Conservation (phyloP, 2,113 vertebrate species). For the Apus apus region DNA sequence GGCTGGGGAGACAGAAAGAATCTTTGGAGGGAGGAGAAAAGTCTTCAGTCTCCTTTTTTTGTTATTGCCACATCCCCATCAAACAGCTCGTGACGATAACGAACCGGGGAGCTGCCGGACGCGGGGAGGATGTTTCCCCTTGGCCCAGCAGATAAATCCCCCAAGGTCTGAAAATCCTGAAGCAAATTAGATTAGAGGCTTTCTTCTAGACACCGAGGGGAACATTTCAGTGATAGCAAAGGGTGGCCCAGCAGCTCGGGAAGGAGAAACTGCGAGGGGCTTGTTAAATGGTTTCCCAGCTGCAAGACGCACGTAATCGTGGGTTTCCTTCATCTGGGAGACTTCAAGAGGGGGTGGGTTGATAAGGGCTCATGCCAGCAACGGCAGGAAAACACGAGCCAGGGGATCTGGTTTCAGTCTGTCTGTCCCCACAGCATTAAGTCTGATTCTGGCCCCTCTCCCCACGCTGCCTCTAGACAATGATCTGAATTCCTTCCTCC, state of each 20-base stretch:
- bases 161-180: background rate
- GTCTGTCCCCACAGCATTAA: background rate
- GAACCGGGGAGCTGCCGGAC: background rate
- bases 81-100: background rate
- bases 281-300: background rate
- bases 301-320: background rate
- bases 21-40: background rate
- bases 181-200: background rate
- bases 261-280: background rate
- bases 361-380: background rate
- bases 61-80: background rate
- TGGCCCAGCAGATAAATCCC: background rate
- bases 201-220: background rate
- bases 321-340: conserved; percentile 29
- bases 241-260: background rate
- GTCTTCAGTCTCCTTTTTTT: background rate
- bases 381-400: background rate
- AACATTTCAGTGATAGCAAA: background rate
- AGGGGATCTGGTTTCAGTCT: conserved; percentile 44
- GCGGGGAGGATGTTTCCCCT: background rate
- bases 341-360: background rate
- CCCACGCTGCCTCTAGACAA: background rate
- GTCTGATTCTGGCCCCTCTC: background rate
- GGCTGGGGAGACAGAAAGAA: background rate
- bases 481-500: conserved; percentile 15